Conservation (phyloP, 2,797 vertebrate species). For the Danio choprae region DNA sequence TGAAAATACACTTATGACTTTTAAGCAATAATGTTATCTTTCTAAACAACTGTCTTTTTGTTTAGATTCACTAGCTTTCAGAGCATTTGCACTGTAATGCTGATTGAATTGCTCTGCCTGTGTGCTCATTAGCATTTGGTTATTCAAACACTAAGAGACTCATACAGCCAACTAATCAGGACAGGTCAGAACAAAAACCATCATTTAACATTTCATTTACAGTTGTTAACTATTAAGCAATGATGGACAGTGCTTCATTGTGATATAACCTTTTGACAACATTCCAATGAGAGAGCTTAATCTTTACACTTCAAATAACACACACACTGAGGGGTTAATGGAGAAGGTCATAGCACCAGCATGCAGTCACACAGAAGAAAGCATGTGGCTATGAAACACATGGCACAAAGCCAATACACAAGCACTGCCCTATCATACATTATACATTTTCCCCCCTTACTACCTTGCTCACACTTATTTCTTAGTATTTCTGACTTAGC, state of each 20-base stretch:
- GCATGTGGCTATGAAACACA: slow-evolving; percentile 75
- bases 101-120: slow-evolving; percentile 46
- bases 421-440: slow-evolving; percentile 40
- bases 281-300: slow-evolving; percentile 60
- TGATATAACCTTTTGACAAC: slow-evolving; percentile 58
- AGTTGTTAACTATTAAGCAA: slow-evolving; percentile 15
- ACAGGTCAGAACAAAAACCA: neutral
- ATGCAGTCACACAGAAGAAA: slow-evolving; percentile 76
- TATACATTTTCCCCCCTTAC: slow-evolving; percentile 51
- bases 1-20: neutral
- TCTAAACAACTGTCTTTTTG: slow-evolving; percentile 50
- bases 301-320: slow-evolving; percentile 80
- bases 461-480: neutral
- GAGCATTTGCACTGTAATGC: slow-evolving; percentile 48
- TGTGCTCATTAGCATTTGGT: slow-evolving; percentile 31
- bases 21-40: slow-evolving; percentile 59
- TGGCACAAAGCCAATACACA: slow-evolving; percentile 69
- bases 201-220: slow-evolving; percentile 6
- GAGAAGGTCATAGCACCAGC: slow-evolving; percentile 82
- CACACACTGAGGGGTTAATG: slow-evolving; percentile 81
- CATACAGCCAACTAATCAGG: slow-evolving; percentile 10
- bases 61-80: slow-evolving; percentile 41
- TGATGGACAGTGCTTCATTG: slow-evolving; percentile 9
- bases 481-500: neutral
- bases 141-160: slow-evolving; percentile 47